Conservation (phyloP, 2,888 invertebrate species). For the Minunthozetes semirufus region DNA sequence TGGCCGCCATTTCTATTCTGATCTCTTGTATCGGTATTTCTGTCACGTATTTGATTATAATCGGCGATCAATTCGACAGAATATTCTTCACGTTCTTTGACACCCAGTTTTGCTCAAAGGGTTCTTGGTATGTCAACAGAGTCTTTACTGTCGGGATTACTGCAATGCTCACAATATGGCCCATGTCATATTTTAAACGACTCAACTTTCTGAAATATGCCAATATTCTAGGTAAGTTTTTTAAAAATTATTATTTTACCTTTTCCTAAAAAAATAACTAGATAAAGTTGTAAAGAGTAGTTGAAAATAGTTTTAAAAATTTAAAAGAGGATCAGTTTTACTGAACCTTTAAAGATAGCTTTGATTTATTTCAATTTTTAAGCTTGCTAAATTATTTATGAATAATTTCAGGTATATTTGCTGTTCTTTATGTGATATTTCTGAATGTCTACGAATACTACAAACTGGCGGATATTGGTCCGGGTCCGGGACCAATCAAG, state of each 20-base stretch:
- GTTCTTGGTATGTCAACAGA: conserved; percentile 49
- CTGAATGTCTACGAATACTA: conserved; percentile 27
- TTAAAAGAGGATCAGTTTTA: not conserved
- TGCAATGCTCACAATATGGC: conserved; percentile 48
- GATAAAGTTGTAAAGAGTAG: too few relatives aligned
- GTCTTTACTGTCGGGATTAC: not conserved
- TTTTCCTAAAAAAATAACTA: too few relatives aligned
- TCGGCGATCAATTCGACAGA: conserved; percentile 50
- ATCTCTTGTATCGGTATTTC: conserved; percentile 51
- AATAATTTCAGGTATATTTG: conserved; percentile 9
- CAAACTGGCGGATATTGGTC: not conserved
- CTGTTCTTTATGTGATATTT: conserved; percentile 24
- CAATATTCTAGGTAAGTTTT: not conserved
- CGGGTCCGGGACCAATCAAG: not conserved
- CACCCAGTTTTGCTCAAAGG: conserved; percentile 38
- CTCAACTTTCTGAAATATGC: conserved; percentile 47
- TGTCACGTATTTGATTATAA: conserved; percentile 51
- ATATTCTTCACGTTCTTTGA: conserved; percentile 37
- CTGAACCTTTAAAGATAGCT: not conserved
- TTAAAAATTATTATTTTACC: not conserved
- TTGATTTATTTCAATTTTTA: conserved; percentile 40
- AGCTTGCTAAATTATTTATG: not conserved
- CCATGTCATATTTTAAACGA: conserved; percentile 50
- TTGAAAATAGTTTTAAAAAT: too few relatives aligned
- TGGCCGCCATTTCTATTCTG: conserved; percentile 47